These are phyloP conservation scores for Thalassoma bifasciatum DNA, from an alignment of 2,113 vertebrate genomes.

Conservation along the genomic window DNA sequence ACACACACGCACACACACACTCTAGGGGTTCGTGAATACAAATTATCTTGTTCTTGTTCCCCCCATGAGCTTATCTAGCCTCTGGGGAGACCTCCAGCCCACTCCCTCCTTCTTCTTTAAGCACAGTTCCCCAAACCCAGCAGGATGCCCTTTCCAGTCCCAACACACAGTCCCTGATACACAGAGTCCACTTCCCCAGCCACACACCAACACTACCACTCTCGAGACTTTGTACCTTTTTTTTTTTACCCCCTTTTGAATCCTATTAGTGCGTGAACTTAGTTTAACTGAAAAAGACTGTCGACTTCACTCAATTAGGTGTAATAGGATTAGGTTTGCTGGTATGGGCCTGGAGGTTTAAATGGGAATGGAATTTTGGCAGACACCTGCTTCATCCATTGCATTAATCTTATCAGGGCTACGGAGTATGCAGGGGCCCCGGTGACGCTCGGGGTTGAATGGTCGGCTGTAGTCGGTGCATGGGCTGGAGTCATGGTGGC, in stretches of 20 bases:
- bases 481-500: slow-evolving; percentile 26
- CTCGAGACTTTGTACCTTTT: slow-evolving; percentile 79
- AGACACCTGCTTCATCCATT: slow-evolving; percentile 87
- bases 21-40: slow-evolving; percentile 27
- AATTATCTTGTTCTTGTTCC: slow-evolving; percentile 46
- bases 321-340: slow-evolving; percentile 94
- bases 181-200: slow-evolving; percentile 67
- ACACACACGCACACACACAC: slow-evolving; percentile 48
- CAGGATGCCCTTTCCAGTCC: slow-evolving; percentile 31
- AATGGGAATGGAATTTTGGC: slow-evolving; percentile 88
- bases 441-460: slow-evolving; percentile 45
- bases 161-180: slow-evolving; percentile 46
- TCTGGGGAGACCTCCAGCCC: slow-evolving; percentile 51
- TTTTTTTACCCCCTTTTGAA: slow-evolving; percentile 82
- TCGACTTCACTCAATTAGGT: slow-evolving; percentile 92
- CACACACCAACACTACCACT: slow-evolving; percentile 76
- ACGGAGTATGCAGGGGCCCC: slow-evolving; percentile 78
- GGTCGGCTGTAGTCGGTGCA: slow-evolving; percentile 44
- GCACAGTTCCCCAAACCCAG: slow-evolving; percentile 47
- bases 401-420: slow-evolving; percentile 88
- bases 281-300: slow-evolving; percentile 92
- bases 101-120: slow-evolving; percentile 42
- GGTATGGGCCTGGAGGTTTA: slow-evolving; percentile 89
- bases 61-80: slow-evolving; percentile 54
- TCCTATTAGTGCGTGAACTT: slow-evolving; percentile 92